Conservation (phyloP, 2,113 vertebrate species). For the Saccopteryx bilineata region DNA sequence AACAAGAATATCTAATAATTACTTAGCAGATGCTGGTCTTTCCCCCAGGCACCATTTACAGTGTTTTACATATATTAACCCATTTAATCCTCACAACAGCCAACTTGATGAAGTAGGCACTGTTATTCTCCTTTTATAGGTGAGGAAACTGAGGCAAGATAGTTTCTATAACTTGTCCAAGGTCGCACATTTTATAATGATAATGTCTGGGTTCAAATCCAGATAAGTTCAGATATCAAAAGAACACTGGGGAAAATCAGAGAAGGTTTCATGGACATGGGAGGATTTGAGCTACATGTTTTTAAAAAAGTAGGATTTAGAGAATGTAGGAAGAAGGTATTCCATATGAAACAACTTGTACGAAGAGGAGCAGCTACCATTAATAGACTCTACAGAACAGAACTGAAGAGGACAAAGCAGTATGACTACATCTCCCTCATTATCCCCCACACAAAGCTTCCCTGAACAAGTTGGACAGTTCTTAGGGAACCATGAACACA, state of each 20-base stretch:
- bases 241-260: background rate
- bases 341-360: background rate
- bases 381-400: background rate
- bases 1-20: slow-evolving; percentile 26
- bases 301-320: background rate
- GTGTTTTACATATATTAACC: background rate
- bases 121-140: background rate
- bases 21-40: background rate
- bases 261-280: background rate
- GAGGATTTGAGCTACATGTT: background rate
- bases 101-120: background rate
- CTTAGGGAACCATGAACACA: background rate
- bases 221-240: background rate
- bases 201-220: background rate
- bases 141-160: background rate
- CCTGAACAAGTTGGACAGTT: background rate
- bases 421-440: background rate
- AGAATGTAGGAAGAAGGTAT: background rate
- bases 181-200: background rate
- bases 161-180: background rate
- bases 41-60: background rate
- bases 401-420: background rate
- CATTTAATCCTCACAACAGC: background rate
- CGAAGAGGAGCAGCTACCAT: background rate
- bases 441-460: background rate